Evolutionary conservation across 2,113 vertebrate genomes (phyloP).

Genomic region (Calidris pygmaea): DNA sequence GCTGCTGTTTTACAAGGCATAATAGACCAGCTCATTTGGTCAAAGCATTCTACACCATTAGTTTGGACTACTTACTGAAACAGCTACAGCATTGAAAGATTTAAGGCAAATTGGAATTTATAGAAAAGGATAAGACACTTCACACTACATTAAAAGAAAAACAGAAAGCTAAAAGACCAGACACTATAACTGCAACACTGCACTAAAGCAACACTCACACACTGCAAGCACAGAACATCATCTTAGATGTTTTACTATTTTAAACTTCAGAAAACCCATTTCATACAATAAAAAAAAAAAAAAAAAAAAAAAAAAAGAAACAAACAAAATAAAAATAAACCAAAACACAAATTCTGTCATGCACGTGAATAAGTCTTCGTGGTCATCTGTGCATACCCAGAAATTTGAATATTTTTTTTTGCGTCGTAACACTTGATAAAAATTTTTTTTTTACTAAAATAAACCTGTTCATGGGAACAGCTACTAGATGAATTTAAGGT

Average conservation of each 20-base stretch:
- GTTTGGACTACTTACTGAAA: constrained; percentile 87
- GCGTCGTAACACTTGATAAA: constrained; percentile 88
- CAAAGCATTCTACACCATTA: constrained; percentile 83
- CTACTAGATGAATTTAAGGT: constrained; percentile 91
- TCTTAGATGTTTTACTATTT: constrained; percentile 80
- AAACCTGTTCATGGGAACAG: constrained; percentile 90
- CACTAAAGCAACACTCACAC: constrained; percentile 92
- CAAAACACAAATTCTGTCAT: constrained; percentile 86
- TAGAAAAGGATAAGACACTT: constrained; percentile 88
- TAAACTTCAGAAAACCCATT: constrained; percentile 79
- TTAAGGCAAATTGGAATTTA: constrained; percentile 95
- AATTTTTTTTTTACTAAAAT: constrained; percentile 95
- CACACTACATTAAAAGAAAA: constrained; percentile 83
- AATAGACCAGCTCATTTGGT: constrained; percentile 85
- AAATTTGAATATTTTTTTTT: constrained; percentile 80
- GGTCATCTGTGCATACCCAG: constrained; percentile 83
- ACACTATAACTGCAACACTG: constrained; percentile 84
- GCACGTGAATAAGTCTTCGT: constrained; percentile 85
- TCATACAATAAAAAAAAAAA: constrained; percentile 72
- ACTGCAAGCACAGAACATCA: constrained; percentile 91
- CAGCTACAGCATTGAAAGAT: constrained; percentile 90
- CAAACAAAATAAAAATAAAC: constrained; percentile 80
- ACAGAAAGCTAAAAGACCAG: constrained; percentile 83
- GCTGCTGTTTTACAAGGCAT: constrained; percentile 90
- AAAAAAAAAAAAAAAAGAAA: constrained; percentile 60